phyloP scores from a whole-genome alignment of 2,888 invertebrate genomes.

The Argyresthia goedartella region DNA sequence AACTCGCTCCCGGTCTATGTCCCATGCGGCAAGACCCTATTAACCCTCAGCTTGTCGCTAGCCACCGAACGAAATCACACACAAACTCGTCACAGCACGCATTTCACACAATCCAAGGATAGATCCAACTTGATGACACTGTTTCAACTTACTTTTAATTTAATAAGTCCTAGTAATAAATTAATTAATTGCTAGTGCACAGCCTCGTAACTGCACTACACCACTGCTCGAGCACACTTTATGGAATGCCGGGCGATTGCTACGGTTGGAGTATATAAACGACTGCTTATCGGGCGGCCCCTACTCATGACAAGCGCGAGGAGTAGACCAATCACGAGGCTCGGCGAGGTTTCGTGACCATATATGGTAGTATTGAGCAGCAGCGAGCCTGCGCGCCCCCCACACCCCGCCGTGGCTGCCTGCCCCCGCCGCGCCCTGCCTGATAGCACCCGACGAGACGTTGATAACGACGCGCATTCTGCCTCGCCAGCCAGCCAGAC shows the following conservation, averaged over 20 bases:
- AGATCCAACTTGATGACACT: conserved; percentile 28
- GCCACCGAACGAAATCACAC: conserved; percentile 33
- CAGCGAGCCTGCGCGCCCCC: conserved; percentile 66
- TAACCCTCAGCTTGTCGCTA: conserved; percentile 44
- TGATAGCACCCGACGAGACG: conserved; percentile 27
- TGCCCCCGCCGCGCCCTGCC: conserved; percentile 25
- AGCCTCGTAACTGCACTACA: conserved; percentile 63
- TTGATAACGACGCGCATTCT: conserved; percentile 50
- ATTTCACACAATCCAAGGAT: conserved; percentile 28
- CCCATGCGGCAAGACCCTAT: conserved; percentile 22
- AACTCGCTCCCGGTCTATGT: conserved; percentile 38
- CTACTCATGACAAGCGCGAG: conserved; percentile 61
- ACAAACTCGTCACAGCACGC: conserved; percentile 24
- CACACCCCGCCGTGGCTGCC: conserved; percentile 24
- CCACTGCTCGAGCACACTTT: conserved; percentile 62
- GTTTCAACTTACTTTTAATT: conserved; percentile 64
- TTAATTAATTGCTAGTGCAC: conserved; percentile 68
- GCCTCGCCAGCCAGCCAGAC: conserved; percentile 4
- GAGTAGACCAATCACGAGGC: conserved; percentile 74
- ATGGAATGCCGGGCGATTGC: conserved; percentile 61
- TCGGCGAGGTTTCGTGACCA: conserved; percentile 72
- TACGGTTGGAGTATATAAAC: conserved; percentile 68
- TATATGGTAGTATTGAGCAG: conserved; percentile 76
- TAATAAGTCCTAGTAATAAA: conserved; percentile 67
- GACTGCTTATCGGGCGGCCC: conserved; percentile 66